Conservation (phyloP, 2,797 vertebrate species). For the Catharus ustulatus region DNA sequence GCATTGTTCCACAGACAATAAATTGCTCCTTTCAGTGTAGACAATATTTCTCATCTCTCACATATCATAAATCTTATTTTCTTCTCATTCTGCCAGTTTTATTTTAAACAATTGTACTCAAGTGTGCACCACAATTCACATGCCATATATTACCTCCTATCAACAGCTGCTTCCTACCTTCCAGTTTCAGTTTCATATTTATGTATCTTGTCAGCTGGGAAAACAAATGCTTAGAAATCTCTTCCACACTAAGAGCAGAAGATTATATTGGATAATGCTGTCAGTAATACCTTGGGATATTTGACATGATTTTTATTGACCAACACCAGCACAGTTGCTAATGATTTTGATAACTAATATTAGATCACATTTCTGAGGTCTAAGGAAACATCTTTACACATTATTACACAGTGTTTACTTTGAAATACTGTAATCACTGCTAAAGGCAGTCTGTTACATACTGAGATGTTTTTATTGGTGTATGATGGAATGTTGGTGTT, state of each 20-base stretch:
- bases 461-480: neutral
- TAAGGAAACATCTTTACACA: neutral
- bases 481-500: neutral
- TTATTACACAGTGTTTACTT: neutral
- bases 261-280: neutral
- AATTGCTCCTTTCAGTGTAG: neutral
- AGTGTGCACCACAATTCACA: neutral
- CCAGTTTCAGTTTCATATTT: conserved; percentile 22
- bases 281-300: neutral
- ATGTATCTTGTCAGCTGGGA: neutral
- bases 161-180: neutral
- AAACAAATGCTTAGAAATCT: conserved; percentile 28
- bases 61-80: neutral
- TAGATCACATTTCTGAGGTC: neutral
- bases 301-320: conserved; percentile 8
- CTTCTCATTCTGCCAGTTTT: conserved; percentile 16
- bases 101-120: conserved; percentile 24
- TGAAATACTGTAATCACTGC: neutral
- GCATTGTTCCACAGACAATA: conserved; percentile 10
- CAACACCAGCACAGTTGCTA: neutral
- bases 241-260: neutral
- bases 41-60: conserved; percentile 2
- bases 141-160: neutral
- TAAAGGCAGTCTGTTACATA: neutral
- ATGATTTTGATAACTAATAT: conserved; percentile 27